Evolutionary conservation across 2,888 invertebrate species (phyloP), one percentile per base, ranked within the genome.

Genomic region (Diarsia rubi): DNA sequence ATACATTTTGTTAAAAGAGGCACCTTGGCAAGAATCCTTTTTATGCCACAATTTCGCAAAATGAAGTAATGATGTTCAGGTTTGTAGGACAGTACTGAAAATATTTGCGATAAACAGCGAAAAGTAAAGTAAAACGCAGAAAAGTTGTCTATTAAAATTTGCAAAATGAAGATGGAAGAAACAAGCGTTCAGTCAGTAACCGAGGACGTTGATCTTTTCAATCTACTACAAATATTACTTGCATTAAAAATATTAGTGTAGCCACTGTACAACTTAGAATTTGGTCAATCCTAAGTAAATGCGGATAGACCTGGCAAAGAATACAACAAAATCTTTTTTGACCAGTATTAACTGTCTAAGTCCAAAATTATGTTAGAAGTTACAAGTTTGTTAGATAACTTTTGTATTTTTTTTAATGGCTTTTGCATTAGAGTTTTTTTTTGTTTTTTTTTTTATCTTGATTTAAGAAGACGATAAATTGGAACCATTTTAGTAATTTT

Each of bases 181-280:
- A 24, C 37, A 42, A 24, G 42, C 21, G 44, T 64, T 67, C 19
- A 42, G 62, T 67, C 19, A 19, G 19, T 37, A 47, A 70, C 47
- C 69, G 47, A 68, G 68, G 68, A 69, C 37, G 14, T 47, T 69
- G 24, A 37, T 47, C 37, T 68, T 66, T 67, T 31, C 2, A 12
- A 9, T 66, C 1, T 14, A 31, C 16, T 21, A 16, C n/a, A 16
- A n/a, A 1, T n/a, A 2, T 44, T 45, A 31, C 1, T n/a, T n/a
- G 1, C 27, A 16, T 45, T 12, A 11, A 19, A 21, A 21, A 27
- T 21, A 47, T 11, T 21, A 42, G 1, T 52, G 4, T 6, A n/a
- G 52, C 9, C 19, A 70, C 52, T 71, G 52, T 9, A n/a, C n/a
- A 71, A 71, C 27, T 31, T 2, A 52, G 12, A 71, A 54, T 71